Evolutionary conservation across 2,113 vertebrate species (phyloP), one percentile per base, ranked within the genome.

Genomic region (Dipodomys merriami): DNA sequence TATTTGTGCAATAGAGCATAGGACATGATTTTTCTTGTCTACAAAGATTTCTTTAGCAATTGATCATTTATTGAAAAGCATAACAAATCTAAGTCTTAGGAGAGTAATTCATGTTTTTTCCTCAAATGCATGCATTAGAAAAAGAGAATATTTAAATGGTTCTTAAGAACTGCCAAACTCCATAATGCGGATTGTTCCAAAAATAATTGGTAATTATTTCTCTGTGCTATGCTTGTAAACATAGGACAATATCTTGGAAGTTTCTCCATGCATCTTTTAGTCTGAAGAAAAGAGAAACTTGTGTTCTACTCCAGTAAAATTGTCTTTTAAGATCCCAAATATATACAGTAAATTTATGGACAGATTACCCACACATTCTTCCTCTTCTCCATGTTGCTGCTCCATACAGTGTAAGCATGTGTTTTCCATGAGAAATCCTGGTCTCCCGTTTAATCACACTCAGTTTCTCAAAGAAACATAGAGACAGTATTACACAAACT

Each of bases 11-110:
- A 39, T 49, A 64, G n/a, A 96, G 81, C 87, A 77, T 73, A 93
- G 57, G 62, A n/a, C 39, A 85, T 9, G 87, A 90, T 64, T 69
- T 86, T 91, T 90, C 88, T 73, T 95, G 68, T 96, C 94, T 93
- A 22, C 60, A 88, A 73, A 83, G 91, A 27, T 94, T 97, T 96
- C 72, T 96, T 95, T 91, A 92, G 83, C 86, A 95, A 96, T 97
- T 97, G 94, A 96, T 95, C 5, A 13, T 96, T 98, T 97, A 97
- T 95, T 96, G 93, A 96, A 97, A 95, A 97, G 82, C 67, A 49
- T 49, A 90, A 0, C 23, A 95, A 80, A 96, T 90, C 76, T 95
- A 95, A 96, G 85, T 94, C 93, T 74, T 91, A 16, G n/a, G 88
- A 96, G 83, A 91, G 30, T 97, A 96, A 95, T 95, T 96, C 96